Conservation (phyloP, 2,797 vertebrate genomes). For the Tauraco hartlaubi region DNA sequence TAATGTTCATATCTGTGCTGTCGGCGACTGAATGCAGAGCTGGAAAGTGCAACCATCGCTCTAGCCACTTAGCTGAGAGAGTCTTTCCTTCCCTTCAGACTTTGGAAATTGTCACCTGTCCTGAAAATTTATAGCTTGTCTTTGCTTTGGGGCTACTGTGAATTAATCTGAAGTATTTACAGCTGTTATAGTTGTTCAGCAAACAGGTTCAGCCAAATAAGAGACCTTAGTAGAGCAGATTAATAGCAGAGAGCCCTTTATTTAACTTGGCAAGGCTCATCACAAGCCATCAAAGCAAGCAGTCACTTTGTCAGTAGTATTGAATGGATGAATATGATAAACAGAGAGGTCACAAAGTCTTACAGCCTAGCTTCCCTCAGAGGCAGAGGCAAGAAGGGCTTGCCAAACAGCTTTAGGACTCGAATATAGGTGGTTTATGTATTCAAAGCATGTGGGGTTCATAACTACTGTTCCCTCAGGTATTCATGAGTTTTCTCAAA, state of each 20-base stretch:
- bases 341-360: not conserved
- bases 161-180: slow-evolving; percentile 51
- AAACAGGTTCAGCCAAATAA: slow-evolving; percentile 25
- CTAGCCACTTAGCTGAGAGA: not conserved
- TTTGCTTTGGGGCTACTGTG: slow-evolving; percentile 26
- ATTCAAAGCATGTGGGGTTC: not conserved
- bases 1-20: not conserved
- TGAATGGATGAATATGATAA: slow-evolving; percentile 27
- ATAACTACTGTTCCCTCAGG: not conserved
- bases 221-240: slow-evolving; percentile 25
- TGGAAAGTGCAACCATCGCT: not conserved
- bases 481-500: slow-evolving; percentile 29
- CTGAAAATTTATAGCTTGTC: slow-evolving; percentile 26
- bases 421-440: not conserved
- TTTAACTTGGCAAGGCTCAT: slow-evolving; percentile 56
- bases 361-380: not conserved
- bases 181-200: not conserved
- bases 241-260: slow-evolving; percentile 33
- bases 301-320: slow-evolving; percentile 6
- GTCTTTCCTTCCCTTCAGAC: not conserved
- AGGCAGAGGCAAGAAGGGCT: not conserved
- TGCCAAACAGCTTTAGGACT: slow-evolving; percentile 3
- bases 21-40: not conserved
- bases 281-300: slow-evolving; percentile 16
- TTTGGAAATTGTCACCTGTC: slow-evolving; percentile 1